Percentiles rank a stretch among this genome's conserved stretches.
Evolutionary conservation across 2,888 invertebrate genomes (phyloP).

Genomic region (Eupithecia pulchellata): DNA sequence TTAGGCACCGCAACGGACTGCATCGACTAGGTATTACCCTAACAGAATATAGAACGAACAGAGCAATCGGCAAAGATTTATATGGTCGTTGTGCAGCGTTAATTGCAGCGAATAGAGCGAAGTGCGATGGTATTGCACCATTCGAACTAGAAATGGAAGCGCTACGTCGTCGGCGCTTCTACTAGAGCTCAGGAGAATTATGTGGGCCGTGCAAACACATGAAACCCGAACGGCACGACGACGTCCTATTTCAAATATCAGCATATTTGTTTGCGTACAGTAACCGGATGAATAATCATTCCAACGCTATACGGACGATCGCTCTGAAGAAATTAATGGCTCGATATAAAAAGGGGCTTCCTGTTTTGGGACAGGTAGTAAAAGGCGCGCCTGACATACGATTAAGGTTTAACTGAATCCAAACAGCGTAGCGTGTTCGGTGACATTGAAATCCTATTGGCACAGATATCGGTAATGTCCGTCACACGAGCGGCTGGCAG

Average conservation of each 20-base stretch:
- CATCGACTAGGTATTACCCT: slow-evolving; percentile 54
- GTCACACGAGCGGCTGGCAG: slow-evolving; percentile 65
- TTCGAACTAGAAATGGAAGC: slow-evolving; percentile 69
- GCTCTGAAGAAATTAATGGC: slow-evolving; percentile 53
- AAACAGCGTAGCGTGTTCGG: slow-evolving; percentile 57
- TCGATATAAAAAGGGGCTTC: slow-evolving; percentile 53
- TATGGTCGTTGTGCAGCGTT: slow-evolving; percentile 82
- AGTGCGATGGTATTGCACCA: slow-evolving; percentile 76
- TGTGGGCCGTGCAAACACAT: slow-evolving; percentile 57
- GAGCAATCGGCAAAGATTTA: slow-evolving; percentile 79
- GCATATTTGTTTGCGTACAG: slow-evolving; percentile 51
- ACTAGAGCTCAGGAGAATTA: slow-evolving; percentile 59
- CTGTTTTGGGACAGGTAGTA: slow-evolving; percentile 55
- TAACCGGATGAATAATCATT: slow-evolving; percentile 57
- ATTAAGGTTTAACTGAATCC: slow-evolving; percentile 57
- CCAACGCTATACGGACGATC: slow-evolving; percentile 49
- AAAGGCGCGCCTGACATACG: slow-evolving; percentile 56
- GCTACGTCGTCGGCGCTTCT: slow-evolving; percentile 45
- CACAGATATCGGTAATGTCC: slow-evolving; percentile 70
- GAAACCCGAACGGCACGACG: slow-evolving; percentile 46
- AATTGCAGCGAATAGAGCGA: slow-evolving; percentile 81
- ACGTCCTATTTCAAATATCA: slow-evolving; percentile 53
- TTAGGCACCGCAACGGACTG: slow-evolving; percentile 49
- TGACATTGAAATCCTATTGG: slow-evolving; percentile 76
- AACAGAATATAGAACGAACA: slow-evolving; percentile 68